Conservation (phyloP, 1,140 invertebrate species). For the Lycorma delicatula region DNA sequence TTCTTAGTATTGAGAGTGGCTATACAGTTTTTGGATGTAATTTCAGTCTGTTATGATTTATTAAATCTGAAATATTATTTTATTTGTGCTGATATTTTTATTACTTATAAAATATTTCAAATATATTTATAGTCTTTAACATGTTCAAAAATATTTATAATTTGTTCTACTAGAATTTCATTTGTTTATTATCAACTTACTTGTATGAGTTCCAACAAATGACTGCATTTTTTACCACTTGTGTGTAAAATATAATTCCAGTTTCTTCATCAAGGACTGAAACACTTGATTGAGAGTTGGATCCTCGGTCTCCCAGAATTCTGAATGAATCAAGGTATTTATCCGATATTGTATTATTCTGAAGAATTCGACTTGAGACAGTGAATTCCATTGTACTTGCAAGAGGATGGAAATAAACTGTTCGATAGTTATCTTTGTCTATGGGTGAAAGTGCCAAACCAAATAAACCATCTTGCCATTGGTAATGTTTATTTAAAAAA, state of each 20-base stretch:
- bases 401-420: slow-evolving; percentile 66
- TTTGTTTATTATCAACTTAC: slow-evolving; percentile 8
- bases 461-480: slow-evolving; percentile 64
- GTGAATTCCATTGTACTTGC: slow-evolving; percentile 62
- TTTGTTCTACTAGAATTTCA: no score
- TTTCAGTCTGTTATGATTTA: no score
- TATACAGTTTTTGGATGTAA: no score
- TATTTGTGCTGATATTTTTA: no score
- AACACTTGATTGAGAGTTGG: slow-evolving; percentile 60
- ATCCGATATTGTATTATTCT: slow-evolving; percentile 51
- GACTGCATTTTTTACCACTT: slow-evolving; percentile 62
- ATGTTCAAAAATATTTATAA: no score
- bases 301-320: slow-evolving; percentile 54
- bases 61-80: no score
- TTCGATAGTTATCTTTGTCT: slow-evolving; percentile 51
- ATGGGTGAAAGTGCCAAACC: slow-evolving; percentile 53
- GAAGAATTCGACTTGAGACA: slow-evolving; percentile 51
- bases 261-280: slow-evolving; percentile 61
- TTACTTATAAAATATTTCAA: no score
- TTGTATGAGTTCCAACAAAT: slow-evolving; percentile 64
- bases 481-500: slow-evolving; percentile 55
- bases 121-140: no score
- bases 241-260: slow-evolving; percentile 62
- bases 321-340: slow-evolving; percentile 55
- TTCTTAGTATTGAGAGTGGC: no score